Evolutionary conservation across 2,888 invertebrate genomes (phyloP).

Genomic region (Salticus scenicus): DNA sequence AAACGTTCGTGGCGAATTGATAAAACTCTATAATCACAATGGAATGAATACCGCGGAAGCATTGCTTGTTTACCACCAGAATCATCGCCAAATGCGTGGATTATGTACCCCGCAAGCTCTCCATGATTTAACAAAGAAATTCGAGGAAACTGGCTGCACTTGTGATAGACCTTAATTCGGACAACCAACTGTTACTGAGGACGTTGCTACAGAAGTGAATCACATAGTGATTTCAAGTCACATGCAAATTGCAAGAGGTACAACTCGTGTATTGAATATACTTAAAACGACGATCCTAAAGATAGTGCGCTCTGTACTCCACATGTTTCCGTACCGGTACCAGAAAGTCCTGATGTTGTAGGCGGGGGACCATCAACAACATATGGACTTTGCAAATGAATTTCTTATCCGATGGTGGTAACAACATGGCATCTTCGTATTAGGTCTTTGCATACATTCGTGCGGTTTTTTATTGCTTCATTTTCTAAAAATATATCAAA

Average conservation of each 20-base stretch:
- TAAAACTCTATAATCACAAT: neutral
- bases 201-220: neutral
- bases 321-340: neutral
- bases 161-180: neutral
- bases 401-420: neutral
- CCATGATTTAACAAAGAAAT: slow-evolving; percentile 10
- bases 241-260: neutral
- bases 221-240: slow-evolving; percentile 7
- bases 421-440: neutral
- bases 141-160: neutral
- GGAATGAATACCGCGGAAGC: neutral
- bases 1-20: neutral
- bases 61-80: neutral
- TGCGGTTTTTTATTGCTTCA: too few species aligned
- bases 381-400: too few species aligned
- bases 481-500: too few species aligned
- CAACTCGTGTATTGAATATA: neutral
- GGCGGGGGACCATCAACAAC: neutral
- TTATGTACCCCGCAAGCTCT: neutral
- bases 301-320: neutral
- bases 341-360: neutral
- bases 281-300: slow-evolving; percentile 6
- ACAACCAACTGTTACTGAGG: neutral
- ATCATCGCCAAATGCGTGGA: neutral
- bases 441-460: too few species aligned